A percentile compares a stretch with the other conserved stretches of the same genome.
These are phyloP conservation scores for Drosophila grimshawi DNA, from an alignment of 1,140 invertebrate species.

Conservation along the genomic window DNA sequence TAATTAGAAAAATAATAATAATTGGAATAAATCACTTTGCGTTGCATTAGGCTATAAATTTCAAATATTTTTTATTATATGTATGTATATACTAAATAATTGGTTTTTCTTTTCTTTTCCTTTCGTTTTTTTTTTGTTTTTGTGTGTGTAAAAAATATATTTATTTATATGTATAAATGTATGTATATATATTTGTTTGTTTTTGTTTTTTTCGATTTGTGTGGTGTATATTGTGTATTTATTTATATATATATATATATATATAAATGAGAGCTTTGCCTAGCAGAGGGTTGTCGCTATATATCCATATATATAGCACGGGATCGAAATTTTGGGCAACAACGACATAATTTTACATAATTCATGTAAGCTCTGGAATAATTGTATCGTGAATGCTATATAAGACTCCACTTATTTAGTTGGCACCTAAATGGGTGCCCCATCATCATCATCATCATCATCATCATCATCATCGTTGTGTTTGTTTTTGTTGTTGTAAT, in stretches of 20 bases:
- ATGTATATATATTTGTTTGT: slow-evolving; percentile 28
- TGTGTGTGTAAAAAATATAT: slow-evolving; percentile 48
- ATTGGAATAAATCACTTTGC: slow-evolving; percentile 82
- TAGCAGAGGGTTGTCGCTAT: slow-evolving; percentile 23
- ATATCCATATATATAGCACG: slow-evolving; percentile 14
- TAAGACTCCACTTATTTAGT: slow-evolving; percentile 15
- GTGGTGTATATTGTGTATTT: slow-evolving; percentile 27
- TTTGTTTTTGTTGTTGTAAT: slow-evolving; percentile 20
- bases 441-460: too few relatives aligned
- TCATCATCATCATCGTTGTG: slow-evolving; percentile 8
- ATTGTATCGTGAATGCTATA: slow-evolving; percentile 33
- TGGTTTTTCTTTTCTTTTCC: slow-evolving; percentile 24
- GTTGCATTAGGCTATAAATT: slow-evolving; percentile 71
- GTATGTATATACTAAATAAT: slow-evolving; percentile 53
- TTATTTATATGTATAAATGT: slow-evolving; percentile 26
- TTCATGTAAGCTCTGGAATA: slow-evolving; percentile 51
- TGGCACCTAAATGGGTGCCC: slow-evolving; percentile 25
- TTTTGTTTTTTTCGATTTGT: not conserved
- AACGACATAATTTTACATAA: slow-evolving; percentile 32
- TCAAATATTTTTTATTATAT: slow-evolving; percentile 56
- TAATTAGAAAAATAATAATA: slow-evolving; percentile 82
- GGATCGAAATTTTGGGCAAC: slow-evolving; percentile 36
- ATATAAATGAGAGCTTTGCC: slow-evolving; percentile 40
- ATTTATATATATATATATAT: slow-evolving; percentile 30
- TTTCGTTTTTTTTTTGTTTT: too few relatives aligned